These are phyloP conservation scores for Andrena cerasifolii DNA, from an alignment of 1,140 invertebrate species.

Conservation along the genomic window DNA sequence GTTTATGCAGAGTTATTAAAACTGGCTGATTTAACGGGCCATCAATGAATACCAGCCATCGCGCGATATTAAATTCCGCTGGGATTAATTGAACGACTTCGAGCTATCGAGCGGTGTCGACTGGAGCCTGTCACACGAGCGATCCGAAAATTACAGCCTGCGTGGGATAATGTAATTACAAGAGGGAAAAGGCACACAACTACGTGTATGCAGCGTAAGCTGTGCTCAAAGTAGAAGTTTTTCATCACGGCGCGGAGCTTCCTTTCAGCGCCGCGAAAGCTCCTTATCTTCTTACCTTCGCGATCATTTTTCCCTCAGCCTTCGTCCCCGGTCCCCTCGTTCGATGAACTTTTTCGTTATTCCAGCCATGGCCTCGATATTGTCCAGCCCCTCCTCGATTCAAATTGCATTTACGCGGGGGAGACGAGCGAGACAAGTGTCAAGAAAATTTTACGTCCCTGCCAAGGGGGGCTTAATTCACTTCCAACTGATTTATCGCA, in stretches of 20 bases:
- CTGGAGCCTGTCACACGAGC: not conserved
- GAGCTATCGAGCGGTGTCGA: not conserved
- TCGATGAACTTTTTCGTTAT: not conserved
- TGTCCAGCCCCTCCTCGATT: not conserved
- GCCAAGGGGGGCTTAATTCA: not conserved
- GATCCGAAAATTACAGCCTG: not conserved
- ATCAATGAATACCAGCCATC: conserved; percentile 12
- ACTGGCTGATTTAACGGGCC: conserved; percentile 18
- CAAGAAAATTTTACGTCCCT: not conserved
- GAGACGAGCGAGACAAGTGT: too few relatives aligned
- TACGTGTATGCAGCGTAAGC: too few relatives aligned
- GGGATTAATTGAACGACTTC: conserved; percentile 23
- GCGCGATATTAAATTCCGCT: conserved; percentile 35
- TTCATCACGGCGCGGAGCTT: not conserved
- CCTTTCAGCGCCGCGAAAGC: not conserved
- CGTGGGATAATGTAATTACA: too few relatives aligned
- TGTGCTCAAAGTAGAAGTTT: not conserved
- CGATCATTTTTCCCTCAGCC: not conserved
- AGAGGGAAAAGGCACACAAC: too few relatives aligned
- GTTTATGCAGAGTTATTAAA: conserved; percentile 44
- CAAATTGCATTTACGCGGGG: not conserved
- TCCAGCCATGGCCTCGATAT: conserved; percentile 1
- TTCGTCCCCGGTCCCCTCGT: not conserved
- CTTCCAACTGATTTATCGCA: not conserved
- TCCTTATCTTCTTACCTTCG: not conserved